Conservation (phyloP, 2,797 vertebrate genomes). For the Myotis daubentonii region DNA sequence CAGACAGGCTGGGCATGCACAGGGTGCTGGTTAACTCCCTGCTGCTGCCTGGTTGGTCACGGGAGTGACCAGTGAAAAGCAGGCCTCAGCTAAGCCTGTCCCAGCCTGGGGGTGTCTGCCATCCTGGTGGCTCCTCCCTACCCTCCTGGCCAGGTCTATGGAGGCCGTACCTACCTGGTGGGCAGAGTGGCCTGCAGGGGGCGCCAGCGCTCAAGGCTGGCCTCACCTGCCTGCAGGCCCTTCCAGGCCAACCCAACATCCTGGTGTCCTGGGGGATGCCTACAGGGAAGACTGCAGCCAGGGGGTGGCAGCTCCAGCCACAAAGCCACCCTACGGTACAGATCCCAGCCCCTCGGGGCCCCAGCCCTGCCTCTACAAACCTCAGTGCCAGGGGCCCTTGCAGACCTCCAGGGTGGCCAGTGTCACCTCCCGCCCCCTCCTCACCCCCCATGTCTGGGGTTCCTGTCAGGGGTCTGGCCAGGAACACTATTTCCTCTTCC, state of each 20-base stretch:
- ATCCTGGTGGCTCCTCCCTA: neutral
- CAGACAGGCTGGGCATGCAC: neutral
- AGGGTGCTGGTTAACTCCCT: neutral
- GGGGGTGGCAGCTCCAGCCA: neutral
- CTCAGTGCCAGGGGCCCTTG: neutral
- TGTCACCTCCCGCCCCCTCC: too few species aligned
- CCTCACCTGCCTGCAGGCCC: neutral
- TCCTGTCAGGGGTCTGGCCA: neutral
- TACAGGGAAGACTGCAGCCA: neutral
- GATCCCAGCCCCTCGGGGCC: neutral
- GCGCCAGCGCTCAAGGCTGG: slow-evolving; percentile 37
- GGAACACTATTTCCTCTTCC: neutral
- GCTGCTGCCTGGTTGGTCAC: neutral
- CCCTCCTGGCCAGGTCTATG: too few species aligned
- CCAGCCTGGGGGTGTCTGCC: neutral
- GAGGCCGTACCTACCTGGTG: neutral
- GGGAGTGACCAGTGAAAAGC: neutral
- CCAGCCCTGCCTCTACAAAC: neutral
- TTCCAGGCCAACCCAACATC: neutral
- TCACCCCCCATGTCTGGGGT: neutral
- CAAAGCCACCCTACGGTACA: neutral
- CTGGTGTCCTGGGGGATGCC: neutral
- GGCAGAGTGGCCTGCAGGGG: slow-evolving; percentile 69
- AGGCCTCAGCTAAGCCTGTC: neutral
- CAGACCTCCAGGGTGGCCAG: neutral